A percentile compares a stretch with the other conserved stretches of the same genome.
These are phyloP conservation scores for Deroplatys truncata DNA, from an alignment of 2,888 invertebrate genomes.

Conservation along the genomic window DNA sequence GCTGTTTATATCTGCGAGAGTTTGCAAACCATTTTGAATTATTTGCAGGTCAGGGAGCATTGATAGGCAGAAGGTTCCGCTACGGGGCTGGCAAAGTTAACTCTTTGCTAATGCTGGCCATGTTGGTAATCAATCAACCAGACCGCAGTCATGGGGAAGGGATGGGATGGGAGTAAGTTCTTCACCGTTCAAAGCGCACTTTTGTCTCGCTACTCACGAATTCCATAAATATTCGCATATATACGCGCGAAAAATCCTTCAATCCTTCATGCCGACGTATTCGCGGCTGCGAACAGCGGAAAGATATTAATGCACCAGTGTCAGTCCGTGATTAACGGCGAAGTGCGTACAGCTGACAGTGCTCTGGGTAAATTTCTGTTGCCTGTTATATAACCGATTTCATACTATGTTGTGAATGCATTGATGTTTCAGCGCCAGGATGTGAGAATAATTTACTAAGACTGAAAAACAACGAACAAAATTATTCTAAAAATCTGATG, in stretches of 20 bases:
- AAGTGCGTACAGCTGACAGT: background rate
- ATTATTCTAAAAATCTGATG: no score
- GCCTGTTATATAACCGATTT: no score
- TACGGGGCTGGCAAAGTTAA: no score
- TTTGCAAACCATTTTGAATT: background rate
- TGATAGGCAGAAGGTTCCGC: background rate
- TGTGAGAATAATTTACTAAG: no score
- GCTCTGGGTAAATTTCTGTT: background rate
- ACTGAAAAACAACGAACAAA: no score
- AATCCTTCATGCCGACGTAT: background rate
- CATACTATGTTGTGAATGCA: background rate
- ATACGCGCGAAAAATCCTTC: background rate
- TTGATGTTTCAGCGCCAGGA: no score
- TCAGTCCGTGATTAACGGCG: background rate
- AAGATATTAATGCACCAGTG: background rate
- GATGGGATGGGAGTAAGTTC: background rate
- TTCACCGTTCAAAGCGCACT: background rate
- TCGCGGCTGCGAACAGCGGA: background rate
- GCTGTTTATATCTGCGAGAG: background rate
- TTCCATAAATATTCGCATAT: background rate
- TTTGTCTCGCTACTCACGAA: background rate
- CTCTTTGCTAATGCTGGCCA: background rate
- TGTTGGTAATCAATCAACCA: background rate
- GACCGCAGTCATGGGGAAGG: background rate
- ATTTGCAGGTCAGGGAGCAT: background rate